Evolutionary conservation across 2,113 vertebrate genomes (phyloP).

Genomic region (Rhinichthys klamathensis): DNA sequence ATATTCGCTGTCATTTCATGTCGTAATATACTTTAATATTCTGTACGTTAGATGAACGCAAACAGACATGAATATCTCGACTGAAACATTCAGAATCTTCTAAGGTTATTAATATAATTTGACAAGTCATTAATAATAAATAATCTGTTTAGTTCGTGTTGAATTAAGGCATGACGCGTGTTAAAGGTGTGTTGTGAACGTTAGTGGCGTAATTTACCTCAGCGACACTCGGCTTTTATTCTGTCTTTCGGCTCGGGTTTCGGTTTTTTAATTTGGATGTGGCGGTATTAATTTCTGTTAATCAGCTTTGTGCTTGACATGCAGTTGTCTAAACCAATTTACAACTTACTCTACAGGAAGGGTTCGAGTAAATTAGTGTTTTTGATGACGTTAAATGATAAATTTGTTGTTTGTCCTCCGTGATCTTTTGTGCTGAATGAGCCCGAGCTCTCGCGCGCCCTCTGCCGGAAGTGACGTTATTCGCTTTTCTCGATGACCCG

Average conservation of each 20-base stretch:
- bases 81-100: background rate
- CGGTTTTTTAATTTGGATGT: background rate
- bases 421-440: background rate
- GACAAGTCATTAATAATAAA: too few species aligned
- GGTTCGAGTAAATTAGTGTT: background rate
- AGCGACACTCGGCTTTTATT: background rate
- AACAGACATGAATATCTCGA: background rate
- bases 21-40: background rate
- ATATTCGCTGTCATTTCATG: background rate
- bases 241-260: background rate
- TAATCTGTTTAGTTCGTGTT: too few species aligned
- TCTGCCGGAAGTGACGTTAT: background rate
- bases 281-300: background rate
- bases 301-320: background rate
- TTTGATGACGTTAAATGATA: background rate
- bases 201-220: background rate
- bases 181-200: background rate
- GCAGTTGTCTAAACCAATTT: background rate
- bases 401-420: background rate
- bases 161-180: too few species aligned
- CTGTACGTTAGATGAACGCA: background rate
- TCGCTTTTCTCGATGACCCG: background rate
- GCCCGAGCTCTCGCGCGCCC: background rate
- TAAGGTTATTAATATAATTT: background rate
- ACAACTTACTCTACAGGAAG: accelerated